These are phyloP conservation scores for Alethe castanea DNA, from an alignment of 2,113 vertebrate species.

Conservation along the genomic window DNA sequence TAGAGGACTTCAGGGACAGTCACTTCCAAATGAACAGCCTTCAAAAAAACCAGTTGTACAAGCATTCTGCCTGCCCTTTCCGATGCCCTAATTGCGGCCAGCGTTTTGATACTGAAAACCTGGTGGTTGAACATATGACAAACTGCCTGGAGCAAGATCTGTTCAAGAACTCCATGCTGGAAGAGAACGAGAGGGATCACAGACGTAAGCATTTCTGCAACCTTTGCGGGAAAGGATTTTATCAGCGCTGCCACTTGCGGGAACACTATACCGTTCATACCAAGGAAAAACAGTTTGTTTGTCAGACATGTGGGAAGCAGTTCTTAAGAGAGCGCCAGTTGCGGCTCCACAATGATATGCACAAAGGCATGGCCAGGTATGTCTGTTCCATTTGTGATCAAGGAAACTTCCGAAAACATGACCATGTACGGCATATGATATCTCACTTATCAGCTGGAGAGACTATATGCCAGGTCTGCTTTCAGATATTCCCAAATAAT, in stretches of 20 bases:
- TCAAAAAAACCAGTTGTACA: slow-evolving; percentile 78
- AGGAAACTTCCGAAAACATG: slow-evolving; percentile 98
- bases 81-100: slow-evolving; percentile 91
- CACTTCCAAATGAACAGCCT: slow-evolving; percentile 76
- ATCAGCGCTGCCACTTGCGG: slow-evolving; percentile 96
- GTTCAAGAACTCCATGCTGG: slow-evolving; percentile 81
- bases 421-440: slow-evolving; percentile 98
- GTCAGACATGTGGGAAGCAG: slow-evolving; percentile 97
- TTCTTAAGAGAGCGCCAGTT: slow-evolving; percentile 96
- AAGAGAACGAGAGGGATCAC: slow-evolving; percentile 88
- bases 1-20: slow-evolving; percentile 76
- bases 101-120: slow-evolving; percentile 87
- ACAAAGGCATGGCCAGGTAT: slow-evolving; percentile 97
- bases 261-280: slow-evolving; percentile 99
- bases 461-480: slow-evolving; percentile 99
- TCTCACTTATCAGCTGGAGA: slow-evolving; percentile 95
- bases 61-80: slow-evolving; percentile 82
- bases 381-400: slow-evolving; percentile 97
- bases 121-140: slow-evolving; percentile 90
- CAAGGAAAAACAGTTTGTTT: slow-evolving; percentile 98
- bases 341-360: slow-evolving; percentile 97
- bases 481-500: slow-evolving; percentile 94
- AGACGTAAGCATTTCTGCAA: slow-evolving; percentile 96
- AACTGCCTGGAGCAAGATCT: slow-evolving; percentile 89
- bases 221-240: slow-evolving; percentile 97